Conservation (phyloP, 2,113 vertebrate genomes). For the Ophiodon elongatus region DNA sequence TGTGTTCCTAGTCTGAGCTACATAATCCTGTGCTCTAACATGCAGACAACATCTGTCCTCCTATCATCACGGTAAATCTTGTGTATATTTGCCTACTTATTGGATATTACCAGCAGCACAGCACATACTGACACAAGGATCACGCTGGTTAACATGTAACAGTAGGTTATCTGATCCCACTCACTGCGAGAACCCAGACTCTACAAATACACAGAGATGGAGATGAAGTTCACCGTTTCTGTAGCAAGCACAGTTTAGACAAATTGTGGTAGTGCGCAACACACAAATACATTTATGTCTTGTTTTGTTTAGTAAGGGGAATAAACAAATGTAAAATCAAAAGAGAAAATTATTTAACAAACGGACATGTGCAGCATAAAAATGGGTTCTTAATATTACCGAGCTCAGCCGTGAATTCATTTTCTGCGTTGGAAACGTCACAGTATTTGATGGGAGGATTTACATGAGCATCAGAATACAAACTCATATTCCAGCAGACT, state of each 20-base stretch:
- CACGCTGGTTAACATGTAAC: conserved; percentile 46
- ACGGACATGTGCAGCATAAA: neutral
- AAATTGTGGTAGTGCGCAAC: neutral
- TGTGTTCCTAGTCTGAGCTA: neutral
- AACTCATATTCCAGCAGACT: neutral
- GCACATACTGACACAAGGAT: conserved; percentile 55
- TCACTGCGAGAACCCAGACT: conserved; percentile 25
- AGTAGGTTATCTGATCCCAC: conserved; percentile 55
- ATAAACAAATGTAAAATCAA: neutral
- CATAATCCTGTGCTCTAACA: conserved; percentile 32
- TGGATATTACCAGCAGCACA: conserved; percentile 49
- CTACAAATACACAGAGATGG: conserved; percentile 30
- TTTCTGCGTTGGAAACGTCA: neutral
- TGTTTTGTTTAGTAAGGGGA: neutral
- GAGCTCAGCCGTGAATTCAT: neutral
- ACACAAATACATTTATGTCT: neutral
- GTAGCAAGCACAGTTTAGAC: neutral
- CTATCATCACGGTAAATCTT: conserved; percentile 48
- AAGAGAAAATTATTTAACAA: neutral
- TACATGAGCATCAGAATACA: neutral
- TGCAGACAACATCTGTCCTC: conserved; percentile 5
- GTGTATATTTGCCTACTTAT: conserved; percentile 67
- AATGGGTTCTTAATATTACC: conserved; percentile 6
- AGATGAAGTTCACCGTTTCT: neutral
- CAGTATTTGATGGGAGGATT: conserved; percentile 1